A percentile compares a stretch with the other conserved stretches of the same genome.
Evolutionary conservation across 2,888 invertebrate species (phyloP).

Genomic region (Cybosia mesomella): DNA sequence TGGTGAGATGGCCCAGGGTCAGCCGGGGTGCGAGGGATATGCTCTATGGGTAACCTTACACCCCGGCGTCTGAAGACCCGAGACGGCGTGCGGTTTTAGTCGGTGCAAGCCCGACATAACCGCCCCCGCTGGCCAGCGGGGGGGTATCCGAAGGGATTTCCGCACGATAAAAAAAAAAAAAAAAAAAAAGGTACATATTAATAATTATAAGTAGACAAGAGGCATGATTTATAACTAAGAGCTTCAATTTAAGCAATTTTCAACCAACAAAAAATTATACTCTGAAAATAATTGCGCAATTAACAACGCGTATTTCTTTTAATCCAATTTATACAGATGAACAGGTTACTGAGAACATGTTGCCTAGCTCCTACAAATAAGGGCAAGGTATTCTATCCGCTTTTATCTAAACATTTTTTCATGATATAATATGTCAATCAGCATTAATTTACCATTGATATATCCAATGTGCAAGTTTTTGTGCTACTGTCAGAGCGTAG

Average conservation of each 20-base stretch:
- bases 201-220: no score
- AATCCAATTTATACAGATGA: conserved; percentile 45
- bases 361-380: conserved; percentile 32
- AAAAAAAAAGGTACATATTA: no score
- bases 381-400: conserved; percentile 42
- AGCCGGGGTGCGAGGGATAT: no score
- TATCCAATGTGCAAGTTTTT: conserved; percentile 42
- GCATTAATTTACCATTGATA: conserved; percentile 49
- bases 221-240: neutral
- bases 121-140: no score
- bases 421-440: conserved; percentile 53
- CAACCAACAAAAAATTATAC: conserved; percentile 37
- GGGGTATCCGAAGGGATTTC: no score
- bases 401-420: conserved; percentile 49
- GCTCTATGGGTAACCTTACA: no score
- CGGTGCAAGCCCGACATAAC: no score
- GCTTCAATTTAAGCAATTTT: conserved; percentile 21
- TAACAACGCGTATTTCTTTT: conserved; percentile 49
- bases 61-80: no score
- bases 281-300: conserved; percentile 52
- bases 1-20: no score
- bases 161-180: no score
- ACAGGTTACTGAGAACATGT: conserved; percentile 39
- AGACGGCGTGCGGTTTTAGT: no score
- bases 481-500: conserved; percentile 30